Evolutionary conservation across 2,888 invertebrate species (phyloP), one percentile per base, ranked within the genome.

Genomic region (Colostygia pectinataria): DNA sequence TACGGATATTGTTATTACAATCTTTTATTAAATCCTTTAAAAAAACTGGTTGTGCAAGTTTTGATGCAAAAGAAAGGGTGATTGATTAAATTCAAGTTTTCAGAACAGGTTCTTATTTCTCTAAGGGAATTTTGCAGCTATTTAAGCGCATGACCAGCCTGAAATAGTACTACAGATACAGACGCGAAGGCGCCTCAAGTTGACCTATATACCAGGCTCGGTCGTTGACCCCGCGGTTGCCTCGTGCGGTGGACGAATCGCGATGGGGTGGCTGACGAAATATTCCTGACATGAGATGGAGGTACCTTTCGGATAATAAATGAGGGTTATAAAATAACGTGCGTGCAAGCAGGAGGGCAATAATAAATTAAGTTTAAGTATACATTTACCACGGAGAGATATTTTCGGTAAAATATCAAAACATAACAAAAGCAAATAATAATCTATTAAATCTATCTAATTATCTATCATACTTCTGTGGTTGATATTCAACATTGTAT

Each of bases 181-280:
- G 86, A 85, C 85, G 74, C 70, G 62, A 65, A 78, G 87, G 87
- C 87, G 87, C 88, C 86, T 83, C 74, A 74, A 57, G 71, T 74
- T 89, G 88, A 87, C 89, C 89, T 80, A 90, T 87, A 88, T 88
- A 80, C 77, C 69, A 73, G 59, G 63, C 57, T 64, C 77, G 89
- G 83, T 74, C 86, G 77, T 83, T 87, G 84, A 89, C 86, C 84
- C 75, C 73, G 63, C 58, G 71, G 74, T 66, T 70, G 70, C 73
- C 73, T 77, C 74, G 77, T 72, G 77, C 64, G 67, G 71, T 61
- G 66, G 63, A 56, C 58, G 65, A 57, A 66, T 62, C 65, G 68
- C 73, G 59, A 66, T 66, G 65, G 74, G 74, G 71, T 68, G 61
- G 68, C 63, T 67, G 61, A 64, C 65, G 64, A 65, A 69, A 69